Evolutionary conservation across 2,797 vertebrate genomes (phyloP), one percentile per base, ranked within the genome.

Genomic region (Chelmon rostratus): DNA sequence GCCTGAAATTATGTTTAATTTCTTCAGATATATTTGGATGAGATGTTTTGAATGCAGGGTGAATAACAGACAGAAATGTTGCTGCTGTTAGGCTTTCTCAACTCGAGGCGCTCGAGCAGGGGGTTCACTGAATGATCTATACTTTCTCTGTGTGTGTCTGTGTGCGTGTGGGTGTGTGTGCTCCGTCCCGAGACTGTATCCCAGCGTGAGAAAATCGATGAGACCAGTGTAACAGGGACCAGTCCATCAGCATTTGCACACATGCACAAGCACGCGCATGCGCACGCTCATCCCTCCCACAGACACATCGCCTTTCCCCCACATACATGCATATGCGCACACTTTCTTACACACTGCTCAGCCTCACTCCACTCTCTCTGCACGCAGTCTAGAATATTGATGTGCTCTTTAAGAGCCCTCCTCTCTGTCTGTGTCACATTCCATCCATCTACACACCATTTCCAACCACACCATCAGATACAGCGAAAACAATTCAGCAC

Each of bases 121-220:
- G 81, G 87, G 76, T 85, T 92, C 89, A 78, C 86, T 85, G 82
- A 91, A 89, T 88, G 88, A 92, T 91, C 88, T 78, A 72, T 89
- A 80, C 78, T 79, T 28, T 53, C 68, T 73, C 50, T 64, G 64
- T 33, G 21, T 67, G 68, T 67, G 78, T 78, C 18, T 59, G 54
- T 68, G 75, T 46, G 47, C 54, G n/a, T 40, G 78, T 59, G 59
- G 8, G 31, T 65, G 72, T 57, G 78, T 66, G 81, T 84, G 82
- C 78, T 82, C 86, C 79, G 85, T 76, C 81, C 86, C n/a, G 78
- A 94, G 88, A 92, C 90, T 89, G 92, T 92, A 93, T 91, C 92
- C 85, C 93, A 94, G 93, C 92, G 90, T 90, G 90, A 90, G 90
- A 92, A 91, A 93, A 95, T 94, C 94, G 89, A 95, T 95, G 92